Base-by-base conservation (phyloP, 2,888 invertebrate species). In the Acrobasis suavella region DNA sequence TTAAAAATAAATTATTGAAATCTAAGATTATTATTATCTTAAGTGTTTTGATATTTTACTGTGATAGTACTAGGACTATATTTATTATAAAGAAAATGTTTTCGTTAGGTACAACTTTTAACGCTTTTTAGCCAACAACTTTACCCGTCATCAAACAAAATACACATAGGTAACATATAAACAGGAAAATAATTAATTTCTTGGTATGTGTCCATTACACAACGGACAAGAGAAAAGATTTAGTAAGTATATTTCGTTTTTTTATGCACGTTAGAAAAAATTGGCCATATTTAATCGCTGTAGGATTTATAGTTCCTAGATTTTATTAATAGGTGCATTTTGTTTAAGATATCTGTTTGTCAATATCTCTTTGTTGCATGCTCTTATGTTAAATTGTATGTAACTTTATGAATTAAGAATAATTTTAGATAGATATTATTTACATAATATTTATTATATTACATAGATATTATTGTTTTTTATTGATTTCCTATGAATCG, bases 51-150 rank as follows among this genome's bases (percentile, higher is more conserved):
- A 87, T 87, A 87, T 88, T 88, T 86, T 87, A 85, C 91, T 91
- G 91, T 92, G 91, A 92, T 92, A 91, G 90, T 86, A 80, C 83
- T 91, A 89, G 89, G 83, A 83, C 81, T 88, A 81, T 77, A 76
- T 74, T 75, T 64, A 12, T 54, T 46, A 54, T 78, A 66, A 68
- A 73, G 16, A 56, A 68, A 65, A 64, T 59, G 66, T 67, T 67
- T 67, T 67, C 32, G 65, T 67, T 68, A 67, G 22, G 22, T 22
- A 22, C 62, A 66, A 69, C 63, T 64, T 63, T 66, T 64, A 22
- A 42, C 15, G 17, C 17, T 46, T 42, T 56, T 56, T 56, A 22
- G 39, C 42, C 42, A 46, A 56, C 42, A 22, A 56, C 56, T 15
- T 42, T 55, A 22, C 14, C 9, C 54, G 37, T 9, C 38, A 16